Evolutionary conservation across 2,888 invertebrate genomes (phyloP), one percentile per base, ranked within the genome.

Genomic region (Petrolisthes manimaculis): DNA sequence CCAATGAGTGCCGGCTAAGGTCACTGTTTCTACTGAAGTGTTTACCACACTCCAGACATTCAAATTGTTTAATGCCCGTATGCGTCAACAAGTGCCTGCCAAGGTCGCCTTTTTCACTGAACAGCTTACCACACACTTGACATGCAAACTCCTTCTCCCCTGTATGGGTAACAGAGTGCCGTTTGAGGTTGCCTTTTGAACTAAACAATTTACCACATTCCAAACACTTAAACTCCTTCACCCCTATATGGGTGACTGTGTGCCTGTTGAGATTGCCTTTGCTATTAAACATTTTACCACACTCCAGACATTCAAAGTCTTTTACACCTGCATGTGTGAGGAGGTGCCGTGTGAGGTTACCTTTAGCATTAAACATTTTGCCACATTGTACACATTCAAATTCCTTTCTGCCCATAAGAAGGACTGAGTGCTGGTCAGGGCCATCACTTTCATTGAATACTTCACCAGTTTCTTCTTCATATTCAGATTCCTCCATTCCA

Each of bases 151-250:
- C 61, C 67, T 85, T 85, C 14, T 61, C 79, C 21, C 69, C 85
- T 53, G 78, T 79, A 53, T 85, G 85, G 79, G 55, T 61, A 4
- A 51, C n/a, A 53, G 69, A 55, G 53, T 85, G 85, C 51, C 51
- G 21, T 14, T 24, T 78, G 24, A 85, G 67, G 54, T 54, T 56
- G 24, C 79, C 67, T 79, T 85, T 85, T n/a, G 56, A 56, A 24
- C 37, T 69, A 79, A 85, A 85, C 21, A 67, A 61, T 67, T 85
- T 85, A 85, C 79, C 78, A 85, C 85, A 85, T 24, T 67, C 79
- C 14, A 53, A n/a, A 69, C 85, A 85, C 21, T 85, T 54, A 85
- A 53, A 85, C 69, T 78, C 61, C 69, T 85, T 77, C 79, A 79
- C 78, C 5, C 85, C 85, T 18, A 79, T 79, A 54, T 85, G 85